phyloP scores from a whole-genome alignment of 2,113 vertebrate species.

The Chroicocephalus ridibundus region DNA sequence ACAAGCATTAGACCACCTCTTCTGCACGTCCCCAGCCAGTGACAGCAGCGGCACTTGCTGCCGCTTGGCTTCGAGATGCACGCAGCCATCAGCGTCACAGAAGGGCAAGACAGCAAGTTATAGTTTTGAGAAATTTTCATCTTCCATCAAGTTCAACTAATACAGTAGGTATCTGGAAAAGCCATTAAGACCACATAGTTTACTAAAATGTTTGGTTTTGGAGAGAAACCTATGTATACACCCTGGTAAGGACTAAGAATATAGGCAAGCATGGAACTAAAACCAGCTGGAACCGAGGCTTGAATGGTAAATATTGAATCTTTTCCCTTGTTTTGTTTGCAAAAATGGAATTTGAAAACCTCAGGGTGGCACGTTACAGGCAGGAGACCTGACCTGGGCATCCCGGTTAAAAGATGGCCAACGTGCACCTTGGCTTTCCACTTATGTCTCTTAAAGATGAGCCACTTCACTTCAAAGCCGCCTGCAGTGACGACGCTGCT shows the following conservation, averaged over 20 bases:
- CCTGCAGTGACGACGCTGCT: neutral
- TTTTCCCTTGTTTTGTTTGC: neutral
- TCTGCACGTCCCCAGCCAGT: neutral
- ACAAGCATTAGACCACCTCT: neutral
- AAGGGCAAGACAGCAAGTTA: neutral
- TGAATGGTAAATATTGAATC: neutral
- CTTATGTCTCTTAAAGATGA: neutral
- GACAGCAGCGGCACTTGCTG: neutral
- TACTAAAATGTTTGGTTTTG: neutral
- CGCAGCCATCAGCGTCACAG: neutral
- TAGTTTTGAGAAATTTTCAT: neutral
- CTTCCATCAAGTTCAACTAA: neutral
- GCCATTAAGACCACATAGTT: neutral
- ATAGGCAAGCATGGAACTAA: neutral
- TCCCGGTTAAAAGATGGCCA: neutral
- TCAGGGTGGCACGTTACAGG: neutral
- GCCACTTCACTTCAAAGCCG: neutral
- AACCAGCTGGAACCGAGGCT: neutral
- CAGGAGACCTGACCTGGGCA: neutral
- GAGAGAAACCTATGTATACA: neutral
- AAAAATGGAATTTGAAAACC: neutral
- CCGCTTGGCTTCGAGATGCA: neutral
- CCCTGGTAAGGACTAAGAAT: neutral
- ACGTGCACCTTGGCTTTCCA: fast-evolving
- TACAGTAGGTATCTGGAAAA: neutral